These are phyloP conservation scores for Phalacrocorax pelagicus DNA, from an alignment of 2,113 vertebrate genomes.

Conservation along the genomic window DNA sequence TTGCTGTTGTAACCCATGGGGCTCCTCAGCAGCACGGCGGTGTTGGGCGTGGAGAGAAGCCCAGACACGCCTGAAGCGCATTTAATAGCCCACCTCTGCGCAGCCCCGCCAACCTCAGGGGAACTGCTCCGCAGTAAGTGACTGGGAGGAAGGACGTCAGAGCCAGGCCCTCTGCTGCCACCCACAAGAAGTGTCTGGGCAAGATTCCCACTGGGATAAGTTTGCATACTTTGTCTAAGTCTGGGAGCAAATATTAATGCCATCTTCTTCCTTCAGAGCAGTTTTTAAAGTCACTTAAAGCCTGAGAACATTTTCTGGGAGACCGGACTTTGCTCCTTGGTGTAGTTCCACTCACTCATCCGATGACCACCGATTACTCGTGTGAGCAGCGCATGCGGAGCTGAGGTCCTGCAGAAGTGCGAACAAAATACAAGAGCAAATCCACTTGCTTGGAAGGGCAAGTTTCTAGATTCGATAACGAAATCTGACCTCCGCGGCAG, in stretches of 20 bases:
- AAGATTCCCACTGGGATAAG: background rate
- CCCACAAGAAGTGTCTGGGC: background rate
- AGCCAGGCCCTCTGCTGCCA: background rate
- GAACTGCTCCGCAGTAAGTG: background rate
- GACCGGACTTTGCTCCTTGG: background rate
- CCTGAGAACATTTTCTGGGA: background rate
- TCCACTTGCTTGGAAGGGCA: slow-evolving; percentile 9
- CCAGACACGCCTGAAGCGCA: background rate
- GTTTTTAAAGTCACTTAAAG: background rate
- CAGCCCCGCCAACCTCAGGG: background rate
- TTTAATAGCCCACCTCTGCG: background rate
- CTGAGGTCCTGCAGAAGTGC: background rate
- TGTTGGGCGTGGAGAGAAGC: background rate
- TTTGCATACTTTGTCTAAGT: background rate
- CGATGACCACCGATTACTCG: background rate
- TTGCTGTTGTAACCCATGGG: background rate
- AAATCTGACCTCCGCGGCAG: background rate
- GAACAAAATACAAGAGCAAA: background rate
- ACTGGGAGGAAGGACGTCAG: background rate
- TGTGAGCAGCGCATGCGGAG: background rate
- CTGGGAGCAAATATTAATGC: background rate
- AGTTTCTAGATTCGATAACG: background rate
- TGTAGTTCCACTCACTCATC: background rate
- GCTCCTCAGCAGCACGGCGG: background rate
- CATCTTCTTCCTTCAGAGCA: background rate